phyloP scores from a whole-genome alignment of 2,888 invertebrate species.

The Lymantria monacha region DNA sequence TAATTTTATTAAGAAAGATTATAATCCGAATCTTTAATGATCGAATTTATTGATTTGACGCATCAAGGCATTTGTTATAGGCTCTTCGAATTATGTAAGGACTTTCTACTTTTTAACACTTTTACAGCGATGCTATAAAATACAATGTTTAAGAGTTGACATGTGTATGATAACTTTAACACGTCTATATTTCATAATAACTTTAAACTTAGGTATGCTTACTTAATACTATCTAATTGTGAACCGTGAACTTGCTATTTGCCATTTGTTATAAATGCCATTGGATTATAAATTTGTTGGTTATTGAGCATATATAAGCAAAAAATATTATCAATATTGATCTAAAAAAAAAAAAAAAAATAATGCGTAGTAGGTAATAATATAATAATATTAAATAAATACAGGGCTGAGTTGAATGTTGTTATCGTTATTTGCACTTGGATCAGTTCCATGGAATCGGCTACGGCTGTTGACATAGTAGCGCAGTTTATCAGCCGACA shows the following conservation, averaged over 20 bases:
- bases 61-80: slow-evolving; percentile 6
- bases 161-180: slow-evolving; percentile 26
- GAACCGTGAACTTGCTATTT: not conserved
- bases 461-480: slow-evolving; percentile 36
- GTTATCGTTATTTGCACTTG: slow-evolving; percentile 33
- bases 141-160: slow-evolving; percentile 14
- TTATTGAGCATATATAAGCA: no score
- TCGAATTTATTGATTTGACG: slow-evolving; percentile 10
- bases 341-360: no score
- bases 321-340: no score
- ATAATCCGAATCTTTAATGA: slow-evolving; percentile 11
- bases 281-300: no score
- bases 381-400: not conserved
- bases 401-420: not conserved
- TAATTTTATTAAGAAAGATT: slow-evolving; percentile 28
- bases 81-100: slow-evolving; percentile 12
- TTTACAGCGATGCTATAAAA: slow-evolving; percentile 4
- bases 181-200: slow-evolving; percentile 14
- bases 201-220: slow-evolving; percentile 2
- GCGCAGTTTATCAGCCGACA: slow-evolving; percentile 27
- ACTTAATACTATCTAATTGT: not conserved
- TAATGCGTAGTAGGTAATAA: not conserved
- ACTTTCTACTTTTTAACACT: slow-evolving; percentile 24
- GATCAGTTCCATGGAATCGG: slow-evolving; percentile 41
- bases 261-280: no score